phyloP scores from a whole-genome alignment of 1,140 invertebrate genomes.

The Drosophila insularis region DNA sequence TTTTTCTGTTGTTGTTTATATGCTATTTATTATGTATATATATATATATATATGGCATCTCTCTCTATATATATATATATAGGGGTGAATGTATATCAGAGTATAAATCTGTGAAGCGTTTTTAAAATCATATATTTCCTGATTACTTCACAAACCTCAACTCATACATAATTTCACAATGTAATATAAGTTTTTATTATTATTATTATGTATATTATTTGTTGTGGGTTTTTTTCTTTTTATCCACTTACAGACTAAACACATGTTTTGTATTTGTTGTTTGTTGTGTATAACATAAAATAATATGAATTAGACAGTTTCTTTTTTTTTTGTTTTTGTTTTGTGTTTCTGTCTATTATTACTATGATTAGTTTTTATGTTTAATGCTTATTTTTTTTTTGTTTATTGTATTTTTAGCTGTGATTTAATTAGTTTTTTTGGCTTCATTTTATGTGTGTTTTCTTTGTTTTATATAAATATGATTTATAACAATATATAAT shows the following conservation, averaged over 20 bases:
- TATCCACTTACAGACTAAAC: constrained; percentile 64
- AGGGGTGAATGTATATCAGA: constrained; percentile 1
- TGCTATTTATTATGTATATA: constrained; percentile 4
- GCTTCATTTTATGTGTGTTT: constrained; percentile 56
- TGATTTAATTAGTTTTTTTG: constrained; percentile 61
- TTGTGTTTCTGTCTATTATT: constrained; percentile 44
- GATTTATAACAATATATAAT: constrained; percentile 20
- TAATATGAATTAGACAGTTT: constrained; percentile 60
- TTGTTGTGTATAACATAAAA: constrained; percentile 70
- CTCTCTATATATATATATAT: constrained; percentile 32
- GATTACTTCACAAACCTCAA: background rate
- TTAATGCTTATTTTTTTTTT: constrained; percentile 39
- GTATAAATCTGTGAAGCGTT: background rate
- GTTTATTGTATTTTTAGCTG: constrained; percentile 41
- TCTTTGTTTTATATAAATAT: constrained; percentile 55
- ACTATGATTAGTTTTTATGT: constrained; percentile 65
- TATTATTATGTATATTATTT: constrained; percentile 41
- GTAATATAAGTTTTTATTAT: constrained; percentile 33
- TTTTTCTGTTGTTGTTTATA: constrained; percentile 20
- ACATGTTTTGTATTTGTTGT: constrained; percentile 63
- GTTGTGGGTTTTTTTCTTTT: constrained; percentile 39
- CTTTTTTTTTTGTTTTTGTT: background rate
- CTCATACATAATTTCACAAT: constrained; percentile 45
- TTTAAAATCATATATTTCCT: background rate
- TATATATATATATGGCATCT: constrained; percentile 16